These are phyloP conservation scores for Parnassius glacialis DNA, from an alignment of 2,888 invertebrate species.

Conservation along the genomic window DNA sequence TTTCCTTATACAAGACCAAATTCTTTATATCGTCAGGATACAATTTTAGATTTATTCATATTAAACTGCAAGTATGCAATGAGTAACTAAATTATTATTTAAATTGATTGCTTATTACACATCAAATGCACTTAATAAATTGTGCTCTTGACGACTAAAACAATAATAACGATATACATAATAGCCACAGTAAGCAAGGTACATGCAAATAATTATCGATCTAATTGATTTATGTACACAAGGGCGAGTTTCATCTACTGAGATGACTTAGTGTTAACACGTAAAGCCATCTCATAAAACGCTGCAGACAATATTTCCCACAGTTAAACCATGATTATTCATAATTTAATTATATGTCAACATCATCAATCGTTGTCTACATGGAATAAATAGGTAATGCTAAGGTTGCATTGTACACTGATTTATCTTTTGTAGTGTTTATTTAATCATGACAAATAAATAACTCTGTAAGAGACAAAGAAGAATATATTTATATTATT, in stretches of 20 bases:
- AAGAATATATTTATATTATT: too few species aligned
- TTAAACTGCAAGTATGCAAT: too few species aligned
- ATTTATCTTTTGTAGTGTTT: slow-evolving; percentile 1
- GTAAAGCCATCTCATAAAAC: slow-evolving; percentile 14
- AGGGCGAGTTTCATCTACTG: background rate
- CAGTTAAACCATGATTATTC: slow-evolving; percentile 23
- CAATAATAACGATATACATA: background rate
- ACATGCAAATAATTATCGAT: slow-evolving; percentile 3
- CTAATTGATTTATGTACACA: slow-evolving; percentile 5
- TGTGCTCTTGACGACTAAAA: too few species aligned
- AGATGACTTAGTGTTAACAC: slow-evolving; percentile 14
- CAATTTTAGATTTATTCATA: too few species aligned
- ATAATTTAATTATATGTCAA: slow-evolving; percentile 25
- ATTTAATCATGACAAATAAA: background rate
- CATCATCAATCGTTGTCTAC: slow-evolving; percentile 20
- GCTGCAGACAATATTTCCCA: slow-evolving; percentile 21
- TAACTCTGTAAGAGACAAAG: too few species aligned
- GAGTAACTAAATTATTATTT: too few species aligned
- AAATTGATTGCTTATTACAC: too few species aligned
- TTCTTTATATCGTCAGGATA: too few species aligned
- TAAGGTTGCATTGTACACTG: slow-evolving; percentile 4
- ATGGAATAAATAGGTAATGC: slow-evolving; percentile 14
- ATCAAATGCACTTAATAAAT: too few species aligned
- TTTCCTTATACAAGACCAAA: too few species aligned
- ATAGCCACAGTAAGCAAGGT: background rate